These are phyloP conservation scores for Stenurella melanura DNA, from an alignment of 2,888 invertebrate species.

Conservation along the genomic window DNA sequence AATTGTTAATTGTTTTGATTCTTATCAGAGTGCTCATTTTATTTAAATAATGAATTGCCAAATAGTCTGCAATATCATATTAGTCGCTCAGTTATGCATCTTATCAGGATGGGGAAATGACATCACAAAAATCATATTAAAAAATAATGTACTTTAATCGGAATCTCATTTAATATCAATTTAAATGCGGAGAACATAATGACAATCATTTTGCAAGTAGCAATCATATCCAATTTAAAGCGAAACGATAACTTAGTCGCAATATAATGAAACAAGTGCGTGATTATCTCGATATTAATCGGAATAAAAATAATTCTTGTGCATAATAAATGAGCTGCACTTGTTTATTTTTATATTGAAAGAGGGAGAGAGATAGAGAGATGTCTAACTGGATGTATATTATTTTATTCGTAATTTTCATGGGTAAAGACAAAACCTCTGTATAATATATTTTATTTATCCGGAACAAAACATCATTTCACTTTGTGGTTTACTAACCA, in stretches of 20 bases:
- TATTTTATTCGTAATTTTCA: neutral
- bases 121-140: neutral
- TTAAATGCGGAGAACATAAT: neutral
- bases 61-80: no score
- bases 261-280: neutral
- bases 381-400: neutral
- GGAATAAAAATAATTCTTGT: conserved; percentile 9
- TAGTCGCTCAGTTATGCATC: neutral
- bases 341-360: neutral
- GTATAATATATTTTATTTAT: neutral
- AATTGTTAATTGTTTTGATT: no score
- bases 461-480: neutral
- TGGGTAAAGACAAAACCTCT: neutral
- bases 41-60: no score
- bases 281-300: neutral
- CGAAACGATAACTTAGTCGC: neutral
- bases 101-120: neutral
- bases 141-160: neutral
- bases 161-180: neutral
- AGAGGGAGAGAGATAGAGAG: neutral
- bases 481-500: neutral
- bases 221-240: neutral
- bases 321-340: neutral
- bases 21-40: no score
- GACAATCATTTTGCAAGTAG: neutral